These are phyloP conservation scores for Phalera bucephala DNA, from an alignment of 2,888 invertebrate genomes.

Conservation along the genomic window DNA sequence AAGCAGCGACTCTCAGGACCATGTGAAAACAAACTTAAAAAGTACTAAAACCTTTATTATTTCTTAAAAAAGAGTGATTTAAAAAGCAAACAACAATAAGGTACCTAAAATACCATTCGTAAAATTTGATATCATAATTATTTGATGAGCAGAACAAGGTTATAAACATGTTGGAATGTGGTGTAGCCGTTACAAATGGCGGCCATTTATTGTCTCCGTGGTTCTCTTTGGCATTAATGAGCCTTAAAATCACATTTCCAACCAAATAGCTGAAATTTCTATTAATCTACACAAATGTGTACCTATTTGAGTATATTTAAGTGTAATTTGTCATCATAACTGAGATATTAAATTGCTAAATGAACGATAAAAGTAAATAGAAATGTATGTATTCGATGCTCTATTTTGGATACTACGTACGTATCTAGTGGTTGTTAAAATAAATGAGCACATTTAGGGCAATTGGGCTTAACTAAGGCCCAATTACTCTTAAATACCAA, in stretches of 20 bases:
- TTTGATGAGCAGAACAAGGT: conserved; percentile 31
- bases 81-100: no score
- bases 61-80: no score
- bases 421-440: no score
- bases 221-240: conserved; percentile 50
- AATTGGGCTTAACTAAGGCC: no score
- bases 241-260: conserved; percentile 41
- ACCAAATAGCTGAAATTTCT: conserved; percentile 38
- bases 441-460: no score
- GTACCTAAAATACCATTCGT: conserved; percentile 18
- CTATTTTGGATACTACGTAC: neutral
- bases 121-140: conserved; percentile 39
- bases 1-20: no score
- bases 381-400: neutral
- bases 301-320: conserved; percentile 11
- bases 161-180: conserved; percentile 45
- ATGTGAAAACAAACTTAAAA: no score
- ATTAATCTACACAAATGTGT: conserved; percentile 27
- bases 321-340: conserved; percentile 20
- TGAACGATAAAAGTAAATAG: neutral
- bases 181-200: conserved; percentile 48
- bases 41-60: no score
- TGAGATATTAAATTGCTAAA: conserved; percentile 15
- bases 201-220: conserved; percentile 47
- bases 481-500: no score